phyloP scores from a whole-genome alignment of 2,888 invertebrate species.

The Mimas tiliae region DNA sequence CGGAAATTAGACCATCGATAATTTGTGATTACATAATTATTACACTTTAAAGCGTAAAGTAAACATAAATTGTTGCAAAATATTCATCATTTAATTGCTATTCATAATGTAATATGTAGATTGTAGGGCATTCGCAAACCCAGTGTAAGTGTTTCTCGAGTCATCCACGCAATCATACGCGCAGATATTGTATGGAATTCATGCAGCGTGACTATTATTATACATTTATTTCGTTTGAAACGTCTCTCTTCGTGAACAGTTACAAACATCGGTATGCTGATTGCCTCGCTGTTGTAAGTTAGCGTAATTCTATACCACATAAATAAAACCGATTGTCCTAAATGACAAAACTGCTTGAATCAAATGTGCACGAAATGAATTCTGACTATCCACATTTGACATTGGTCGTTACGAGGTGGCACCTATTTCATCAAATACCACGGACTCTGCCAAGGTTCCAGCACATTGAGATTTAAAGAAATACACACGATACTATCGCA shows the following conservation, averaged over 20 bases:
- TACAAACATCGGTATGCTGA: neutral
- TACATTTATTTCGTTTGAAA: neutral
- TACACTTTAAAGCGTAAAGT: neutral
- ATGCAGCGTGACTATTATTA: slow-evolving; percentile 8
- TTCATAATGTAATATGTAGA: too few species aligned
- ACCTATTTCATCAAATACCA: slow-evolving; percentile 11
- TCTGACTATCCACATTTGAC: neutral
- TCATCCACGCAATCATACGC: slow-evolving; percentile 2
- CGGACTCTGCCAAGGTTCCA: slow-evolving; percentile 1
- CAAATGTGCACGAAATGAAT: neutral
- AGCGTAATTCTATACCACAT: neutral
- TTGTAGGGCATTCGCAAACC: neutral
- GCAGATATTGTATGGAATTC: neutral
- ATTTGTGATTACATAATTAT: neutral
- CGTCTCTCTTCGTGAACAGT: neutral
- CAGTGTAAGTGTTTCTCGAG: neutral
- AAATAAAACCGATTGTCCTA: neutral
- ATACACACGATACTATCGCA: slow-evolving; percentile 19
- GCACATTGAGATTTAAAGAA: neutral
- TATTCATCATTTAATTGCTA: slow-evolving; percentile 5
- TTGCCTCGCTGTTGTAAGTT: neutral
- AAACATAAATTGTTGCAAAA: neutral
- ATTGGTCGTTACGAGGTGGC: neutral
- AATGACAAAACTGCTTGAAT: neutral
- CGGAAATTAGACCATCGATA: slow-evolving; percentile 17